phyloP scores from a whole-genome alignment of 1,140 invertebrate genomes.

The Trialeurodes vaporariorum region DNA sequence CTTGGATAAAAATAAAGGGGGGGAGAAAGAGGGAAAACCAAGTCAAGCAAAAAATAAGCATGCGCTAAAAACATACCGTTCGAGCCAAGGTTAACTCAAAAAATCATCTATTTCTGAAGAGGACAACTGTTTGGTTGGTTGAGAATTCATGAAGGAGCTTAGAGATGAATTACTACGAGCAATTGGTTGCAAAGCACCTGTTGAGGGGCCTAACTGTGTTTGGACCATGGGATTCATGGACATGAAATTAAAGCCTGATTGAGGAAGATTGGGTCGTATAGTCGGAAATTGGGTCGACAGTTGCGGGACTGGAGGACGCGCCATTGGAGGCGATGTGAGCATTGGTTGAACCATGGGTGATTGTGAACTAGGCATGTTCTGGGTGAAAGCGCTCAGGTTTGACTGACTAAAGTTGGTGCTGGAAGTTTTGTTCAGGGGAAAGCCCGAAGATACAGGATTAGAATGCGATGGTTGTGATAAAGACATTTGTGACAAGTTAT shows the following conservation, averaged over 20 bases:
- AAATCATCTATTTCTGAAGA: not conserved
- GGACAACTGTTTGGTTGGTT: not conserved
- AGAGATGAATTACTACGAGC: not conserved
- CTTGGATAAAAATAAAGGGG: too few species aligned
- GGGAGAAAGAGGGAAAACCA: too few species aligned
- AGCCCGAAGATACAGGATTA: not conserved
- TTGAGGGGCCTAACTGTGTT: not conserved
- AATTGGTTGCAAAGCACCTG: not conserved
- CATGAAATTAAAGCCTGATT: not conserved
- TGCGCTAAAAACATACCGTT: not conserved
- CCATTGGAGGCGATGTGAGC: not conserved
- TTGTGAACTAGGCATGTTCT: not conserved
- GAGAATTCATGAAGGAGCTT: not conserved
- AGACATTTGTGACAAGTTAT: not conserved
- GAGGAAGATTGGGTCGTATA: not conserved
- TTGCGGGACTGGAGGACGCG: too few species aligned
- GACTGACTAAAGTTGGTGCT: too few species aligned
- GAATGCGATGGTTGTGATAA: not conserved
- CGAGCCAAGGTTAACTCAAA: not conserved
- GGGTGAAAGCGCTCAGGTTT: not conserved
- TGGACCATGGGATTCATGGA: not conserved
- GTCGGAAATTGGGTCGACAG: not conserved
- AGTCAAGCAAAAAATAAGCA: not conserved
- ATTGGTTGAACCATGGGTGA: not conserved
- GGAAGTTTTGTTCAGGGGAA: not conserved